Evolutionary conservation across 2,888 invertebrate species (phyloP).

Genomic region (Melinopterus prodromus): DNA sequence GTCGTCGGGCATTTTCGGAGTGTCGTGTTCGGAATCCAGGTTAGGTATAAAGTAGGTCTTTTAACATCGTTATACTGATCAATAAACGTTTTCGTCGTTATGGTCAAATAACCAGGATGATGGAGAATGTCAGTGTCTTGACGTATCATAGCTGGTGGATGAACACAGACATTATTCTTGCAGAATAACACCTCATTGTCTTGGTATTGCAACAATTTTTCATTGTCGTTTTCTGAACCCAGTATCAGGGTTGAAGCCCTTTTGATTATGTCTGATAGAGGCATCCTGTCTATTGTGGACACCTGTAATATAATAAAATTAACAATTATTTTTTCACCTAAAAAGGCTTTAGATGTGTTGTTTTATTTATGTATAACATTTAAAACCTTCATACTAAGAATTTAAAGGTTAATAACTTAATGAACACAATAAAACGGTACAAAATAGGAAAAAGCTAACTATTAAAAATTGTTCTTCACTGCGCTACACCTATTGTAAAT

Average conservation of each 20-base stretch:
- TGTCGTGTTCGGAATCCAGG: constrained; percentile 95
- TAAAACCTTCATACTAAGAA: too few species aligned
- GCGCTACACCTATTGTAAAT: too few species aligned
- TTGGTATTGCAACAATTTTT: constrained; percentile 72
- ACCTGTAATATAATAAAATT: constrained; percentile 8
- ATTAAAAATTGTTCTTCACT: too few species aligned
- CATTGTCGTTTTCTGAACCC: constrained; percentile 69
- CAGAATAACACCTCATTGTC: constrained; percentile 88
- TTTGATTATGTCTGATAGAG: constrained; percentile 77
- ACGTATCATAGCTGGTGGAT: constrained; percentile 86
- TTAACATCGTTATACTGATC: constrained; percentile 80
- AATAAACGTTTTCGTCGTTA: constrained; percentile 83
- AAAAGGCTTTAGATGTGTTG: too few species aligned
- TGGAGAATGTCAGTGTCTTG: constrained; percentile 86
- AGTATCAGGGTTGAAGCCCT: constrained; percentile 83
- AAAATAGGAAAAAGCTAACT: too few species aligned
- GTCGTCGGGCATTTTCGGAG: constrained; percentile 85
- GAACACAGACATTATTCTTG: constrained; percentile 98
- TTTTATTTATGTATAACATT: too few species aligned
- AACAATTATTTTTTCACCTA: too few species aligned
- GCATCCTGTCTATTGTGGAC: constrained; percentile 65
- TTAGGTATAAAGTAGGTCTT: constrained; percentile 84
- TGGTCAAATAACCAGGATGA: constrained; percentile 91
- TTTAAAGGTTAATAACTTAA: too few species aligned
- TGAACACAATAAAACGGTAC: too few species aligned